Evolutionary conservation across 2,888 invertebrate genomes (phyloP).

Genomic region (Escarpia spicata): DNA sequence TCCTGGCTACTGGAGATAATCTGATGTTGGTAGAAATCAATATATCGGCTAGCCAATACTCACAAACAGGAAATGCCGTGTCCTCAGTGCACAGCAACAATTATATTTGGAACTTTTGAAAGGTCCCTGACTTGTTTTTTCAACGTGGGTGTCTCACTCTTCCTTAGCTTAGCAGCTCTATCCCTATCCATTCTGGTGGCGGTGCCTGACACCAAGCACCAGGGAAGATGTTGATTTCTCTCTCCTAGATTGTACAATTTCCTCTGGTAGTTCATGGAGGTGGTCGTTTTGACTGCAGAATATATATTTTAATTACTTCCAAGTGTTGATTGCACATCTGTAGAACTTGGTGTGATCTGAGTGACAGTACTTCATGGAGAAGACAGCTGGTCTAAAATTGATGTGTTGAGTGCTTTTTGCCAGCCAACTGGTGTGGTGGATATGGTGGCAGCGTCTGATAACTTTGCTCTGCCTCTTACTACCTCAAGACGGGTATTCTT

Average conservation of each 20-base stretch:
- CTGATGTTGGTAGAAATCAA: not conserved
- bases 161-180: too few relatives aligned
- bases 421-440: not conserved
- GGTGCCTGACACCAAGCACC: too few relatives aligned
- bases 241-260: too few relatives aligned
- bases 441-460: not conserved
- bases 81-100: not conserved
- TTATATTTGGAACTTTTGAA: not conserved
- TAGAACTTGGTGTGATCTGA: not conserved
- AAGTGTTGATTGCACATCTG: not conserved
- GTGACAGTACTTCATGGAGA: not conserved
- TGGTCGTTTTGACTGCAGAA: not conserved
- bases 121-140: not conserved
- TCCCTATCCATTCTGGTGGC: too few relatives aligned
- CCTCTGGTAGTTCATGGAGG: not conserved
- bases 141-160: too few relatives aligned
- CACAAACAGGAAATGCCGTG: not conserved
- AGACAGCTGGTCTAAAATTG: not conserved
- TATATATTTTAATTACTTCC: not conserved
- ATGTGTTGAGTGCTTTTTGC: not conserved
- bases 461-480: not conserved
- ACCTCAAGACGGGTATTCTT: not conserved
- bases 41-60: not conserved
- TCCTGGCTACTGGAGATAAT: slow-evolving; percentile 1
- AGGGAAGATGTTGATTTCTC: too few relatives aligned